Evolutionary conservation across 53 echinoderm and acorn worm species (phyloP), one percentile per base, ranked within the genome.

Genomic region (Apostichopus leukothele): DNA sequence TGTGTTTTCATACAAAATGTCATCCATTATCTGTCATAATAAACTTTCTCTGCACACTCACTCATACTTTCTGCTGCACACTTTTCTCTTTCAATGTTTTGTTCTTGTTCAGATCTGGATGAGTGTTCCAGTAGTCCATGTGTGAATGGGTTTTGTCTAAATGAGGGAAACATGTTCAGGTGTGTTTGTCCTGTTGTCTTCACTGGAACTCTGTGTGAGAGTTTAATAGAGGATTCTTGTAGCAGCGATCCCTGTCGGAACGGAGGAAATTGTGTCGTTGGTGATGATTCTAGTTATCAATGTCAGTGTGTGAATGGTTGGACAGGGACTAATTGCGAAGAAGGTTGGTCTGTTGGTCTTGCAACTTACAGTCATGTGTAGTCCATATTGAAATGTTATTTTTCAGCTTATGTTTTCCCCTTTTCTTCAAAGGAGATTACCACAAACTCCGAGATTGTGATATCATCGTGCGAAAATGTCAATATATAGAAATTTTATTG

Each of bases 51-150:
- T 27, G 27, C 27, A 27, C 27, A 27, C 27, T 27, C 27, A 27
- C 27, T 27, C 27, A 27, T 27, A 1, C 27, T 27, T 27, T 27
- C 27, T 27, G 27, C 27, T 27, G 27, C 27, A 27, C 27, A 27
- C 27, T 27, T 27, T 27, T 23, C 23, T 16, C 53, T 51, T 27
- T 50, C 50, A n/a, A 6, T 50, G 26, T 39, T 7, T 39, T 76
- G 5, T 50, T 27, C 23, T 12, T 76, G 26, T 76, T 22, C 74
- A 94, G 94, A 94, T 89, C 88, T 94, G 12, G n/a, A 94, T 77
- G 94, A 94, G 60, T 94, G 94, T 75, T 50, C 1, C 53, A 78
- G 78, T 75, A 57, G 66, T 12, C 94, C 94, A 1, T 94, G 94
- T 86, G 5, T 16, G 6, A 91, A 91, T 73, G 86, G 75, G 5